Evolutionary conservation across 1,140 invertebrate genomes (phyloP).

Genomic region (Zaprionus camerounensis): DNA sequence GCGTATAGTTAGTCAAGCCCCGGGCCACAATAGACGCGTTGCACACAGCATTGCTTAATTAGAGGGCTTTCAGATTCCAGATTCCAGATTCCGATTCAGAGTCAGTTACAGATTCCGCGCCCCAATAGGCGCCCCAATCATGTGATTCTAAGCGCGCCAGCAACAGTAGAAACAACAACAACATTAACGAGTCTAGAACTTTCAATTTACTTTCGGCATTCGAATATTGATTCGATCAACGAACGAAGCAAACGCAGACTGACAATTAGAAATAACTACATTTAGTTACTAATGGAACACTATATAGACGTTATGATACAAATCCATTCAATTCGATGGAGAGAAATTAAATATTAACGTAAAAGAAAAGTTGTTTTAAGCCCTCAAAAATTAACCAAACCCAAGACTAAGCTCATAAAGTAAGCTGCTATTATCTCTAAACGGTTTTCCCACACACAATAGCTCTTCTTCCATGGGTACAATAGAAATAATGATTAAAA

Average conservation of each 20-base stretch:
- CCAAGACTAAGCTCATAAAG: neutral
- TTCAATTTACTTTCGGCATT: neutral
- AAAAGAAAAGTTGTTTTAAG: too few species aligned
- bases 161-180: neutral
- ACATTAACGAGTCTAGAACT: neutral
- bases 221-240: neutral
- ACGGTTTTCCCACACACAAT: neutral
- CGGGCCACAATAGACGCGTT: slow-evolving; percentile 29
- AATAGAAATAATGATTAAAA: too few species aligned
- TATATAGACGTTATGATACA: neutral
- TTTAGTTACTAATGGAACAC: neutral
- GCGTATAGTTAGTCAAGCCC: neutral
- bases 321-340: too few species aligned
- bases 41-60: slow-evolving; percentile 34
- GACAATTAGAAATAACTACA: neutral
- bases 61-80: slow-evolving; percentile 4
- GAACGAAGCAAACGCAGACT: neutral
- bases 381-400: too few species aligned
- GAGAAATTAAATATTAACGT: too few species aligned
- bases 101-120: slow-evolving; percentile 2
- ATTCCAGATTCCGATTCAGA: slow-evolving; percentile 7
- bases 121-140: slow-evolving; percentile 15
- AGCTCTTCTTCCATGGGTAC: too few species aligned
- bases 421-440: neutral
- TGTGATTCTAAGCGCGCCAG: neutral